phyloP scores from a whole-genome alignment of 2,797 vertebrate genomes.

The Pipistrellus kuhlii region DNA sequence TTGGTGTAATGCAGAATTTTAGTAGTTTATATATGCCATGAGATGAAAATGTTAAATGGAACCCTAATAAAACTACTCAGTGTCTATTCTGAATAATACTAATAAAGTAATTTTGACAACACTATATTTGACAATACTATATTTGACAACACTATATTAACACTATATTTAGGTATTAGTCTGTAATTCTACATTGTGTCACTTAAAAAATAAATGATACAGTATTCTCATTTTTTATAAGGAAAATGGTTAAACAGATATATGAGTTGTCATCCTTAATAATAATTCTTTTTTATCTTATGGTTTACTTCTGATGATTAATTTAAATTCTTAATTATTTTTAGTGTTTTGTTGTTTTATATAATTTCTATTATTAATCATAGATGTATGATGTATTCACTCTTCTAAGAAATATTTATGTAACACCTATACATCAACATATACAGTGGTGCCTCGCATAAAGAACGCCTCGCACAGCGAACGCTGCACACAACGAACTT shows the following conservation, averaged over 20 bases:
- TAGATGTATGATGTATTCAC: not conserved
- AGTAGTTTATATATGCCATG: too few relatives aligned
- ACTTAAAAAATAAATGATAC: not conserved
- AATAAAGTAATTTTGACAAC: not conserved
- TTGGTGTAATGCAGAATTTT: not conserved
- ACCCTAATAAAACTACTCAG: not conserved
- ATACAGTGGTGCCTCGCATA: too few relatives aligned
- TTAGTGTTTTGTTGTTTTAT: not conserved
- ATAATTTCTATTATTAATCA: not conserved
- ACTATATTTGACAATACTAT: not conserved
- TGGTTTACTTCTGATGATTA: not conserved
- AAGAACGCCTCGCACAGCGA: too few relatives aligned
- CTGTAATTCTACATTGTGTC: not conserved
- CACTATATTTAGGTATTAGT: not conserved
- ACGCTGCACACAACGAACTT: too few relatives aligned
- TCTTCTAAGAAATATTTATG: constrained; percentile 18
- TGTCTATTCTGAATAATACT: not conserved
- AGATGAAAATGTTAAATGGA: not conserved
- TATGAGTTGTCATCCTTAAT: not conserved
- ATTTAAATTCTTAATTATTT: not conserved
- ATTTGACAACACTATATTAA: not conserved
- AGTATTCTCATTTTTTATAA: not conserved
- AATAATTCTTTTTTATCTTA: not conserved
- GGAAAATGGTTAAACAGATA: not conserved
- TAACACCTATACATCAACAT: not conserved